Evolutionary conservation across 2,113 vertebrate species (phyloP), one percentile per base, ranked within the genome.

Genomic region (Xiphophorus couchianus): DNA sequence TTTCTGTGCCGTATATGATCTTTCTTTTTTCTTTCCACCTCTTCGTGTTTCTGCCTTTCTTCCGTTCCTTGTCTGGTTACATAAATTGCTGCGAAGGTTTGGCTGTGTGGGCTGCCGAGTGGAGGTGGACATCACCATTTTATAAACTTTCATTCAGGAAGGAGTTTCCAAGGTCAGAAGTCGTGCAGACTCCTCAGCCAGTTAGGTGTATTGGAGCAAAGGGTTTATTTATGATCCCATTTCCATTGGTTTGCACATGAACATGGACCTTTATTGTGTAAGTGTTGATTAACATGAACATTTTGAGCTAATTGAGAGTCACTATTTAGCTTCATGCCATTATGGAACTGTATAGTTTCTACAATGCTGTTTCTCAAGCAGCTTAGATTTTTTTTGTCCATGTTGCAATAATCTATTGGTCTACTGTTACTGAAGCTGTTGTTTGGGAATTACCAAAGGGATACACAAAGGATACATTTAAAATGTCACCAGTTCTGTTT

Each of bases 71-170:
- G 76, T 72, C 79, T 19, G 58, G 76, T 92, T 92, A 89, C 66
- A 77, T 91, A 92, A 92, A 84, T 17, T 58, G 73, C 69, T 81
- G 89, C 77, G 81, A 87, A 82, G 86, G 82, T 79, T 66, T 19
- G 62, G 69, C 75, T 86, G 84, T 85, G 91, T 90, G 84, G 91
- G 91, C 90, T 8, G 79, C 27, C 1, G 48, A 67, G 84, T 86
- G 85, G 84, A 89, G 78, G 88, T 89, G 83, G 83, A 77, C 85
- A 73, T 80, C 68, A 27, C 42, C 78, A 80, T 83, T 87, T 90
- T 82, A 70, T 87, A 66, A 88, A 91, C 88, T 87, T 86, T 86
- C 86, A 91, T 92, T 90, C 89, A 91, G 83, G 35, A 65, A 84
- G 76, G 75, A 90, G 66, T 68, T 76, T 88, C 75, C 73, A 77